Evolutionary conservation across 2,888 invertebrate species (phyloP).

Genomic region (Orchesellides sinensis): DNA sequence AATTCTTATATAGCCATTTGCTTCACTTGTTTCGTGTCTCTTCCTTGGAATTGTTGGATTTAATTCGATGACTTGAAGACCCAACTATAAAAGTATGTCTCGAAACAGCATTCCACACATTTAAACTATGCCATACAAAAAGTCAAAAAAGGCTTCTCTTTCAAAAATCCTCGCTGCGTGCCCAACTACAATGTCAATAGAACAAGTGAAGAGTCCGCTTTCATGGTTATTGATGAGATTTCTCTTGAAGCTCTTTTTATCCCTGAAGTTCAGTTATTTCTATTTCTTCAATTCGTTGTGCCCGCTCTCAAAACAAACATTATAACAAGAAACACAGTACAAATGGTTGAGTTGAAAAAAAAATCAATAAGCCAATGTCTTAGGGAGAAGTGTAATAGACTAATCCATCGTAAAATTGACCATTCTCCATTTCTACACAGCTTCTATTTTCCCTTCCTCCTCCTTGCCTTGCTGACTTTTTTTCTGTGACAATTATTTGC

Average conservation of each 20-base stretch:
- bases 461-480: slow-evolving; percentile 17
- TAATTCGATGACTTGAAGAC: slow-evolving; percentile 18
- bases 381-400: slow-evolving; percentile 19
- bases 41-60: not conserved
- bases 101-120: not conserved
- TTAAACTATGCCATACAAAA: not conserved
- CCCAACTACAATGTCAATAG: slow-evolving; percentile 26
- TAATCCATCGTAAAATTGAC: slow-evolving; percentile 59
- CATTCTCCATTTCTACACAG: slow-evolving; percentile 26
- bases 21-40: not conserved
- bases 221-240: slow-evolving; percentile 54
- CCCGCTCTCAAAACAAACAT: not conserved
- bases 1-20: slow-evolving; percentile 15
- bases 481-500: slow-evolving; percentile 40
- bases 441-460: slow-evolving; percentile 21
- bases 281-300: not conserved
- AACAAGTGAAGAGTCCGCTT: slow-evolving; percentile 23
- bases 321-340: not conserved
- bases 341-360: not conserved
- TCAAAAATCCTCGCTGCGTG: slow-evolving; percentile 7
- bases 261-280: not conserved
- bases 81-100: not conserved
- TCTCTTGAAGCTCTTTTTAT: not conserved
- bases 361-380: slow-evolving; percentile 43
- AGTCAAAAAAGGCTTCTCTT: slow-evolving; percentile 9